Evolutionary conservation across 2,113 vertebrate species (phyloP), one percentile per base, ranked within the genome.

Genomic region (Entelurus aequoreus): DNA sequence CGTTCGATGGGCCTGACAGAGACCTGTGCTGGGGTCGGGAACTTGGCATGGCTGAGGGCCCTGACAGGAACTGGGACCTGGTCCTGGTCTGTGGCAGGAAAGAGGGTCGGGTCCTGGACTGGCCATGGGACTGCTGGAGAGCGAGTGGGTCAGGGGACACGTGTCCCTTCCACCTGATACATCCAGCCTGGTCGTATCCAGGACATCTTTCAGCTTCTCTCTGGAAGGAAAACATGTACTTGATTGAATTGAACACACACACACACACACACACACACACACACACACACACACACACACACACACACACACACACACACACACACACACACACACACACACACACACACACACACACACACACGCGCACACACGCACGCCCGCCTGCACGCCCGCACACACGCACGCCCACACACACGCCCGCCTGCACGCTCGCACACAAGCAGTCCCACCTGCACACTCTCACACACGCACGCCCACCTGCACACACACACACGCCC

Each of bases 181-280:
- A 0, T 92, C 91, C 72, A 93, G 75, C 55, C 79, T 89, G 75
- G 89, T 89, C 4, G 84, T 79, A 48, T 92, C 92, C n/a, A 99
- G 90, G 77, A 97, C 90, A 63, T 98, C 94, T 12, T 92, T 92
- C 47, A 98, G 91, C 86, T 97, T 98, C 84, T 95, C 94, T 57
- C 97, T 98, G 66, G 38, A 28, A 6, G 37, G 0, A 42, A 28
- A 42, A 62, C 5, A 28, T 50, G 15, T 5, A 11, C 8, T 44
- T 49, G 10, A 35, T 5, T 19, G 5, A 52, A 40, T 6, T 40
- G 38, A 40, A 40, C 1, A 1, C 3, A 2, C 28, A 2, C 28
- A 3, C 28, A 2, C 28, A 28, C 28, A 3, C 28, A 4, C 28
- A 28, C 28, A 4, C 28, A 28, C 28, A 28, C 28, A 28, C 28